phyloP scores from a whole-genome alignment of 2,888 invertebrate genomes.

The Caenorhabditis auriculariae region DNA sequence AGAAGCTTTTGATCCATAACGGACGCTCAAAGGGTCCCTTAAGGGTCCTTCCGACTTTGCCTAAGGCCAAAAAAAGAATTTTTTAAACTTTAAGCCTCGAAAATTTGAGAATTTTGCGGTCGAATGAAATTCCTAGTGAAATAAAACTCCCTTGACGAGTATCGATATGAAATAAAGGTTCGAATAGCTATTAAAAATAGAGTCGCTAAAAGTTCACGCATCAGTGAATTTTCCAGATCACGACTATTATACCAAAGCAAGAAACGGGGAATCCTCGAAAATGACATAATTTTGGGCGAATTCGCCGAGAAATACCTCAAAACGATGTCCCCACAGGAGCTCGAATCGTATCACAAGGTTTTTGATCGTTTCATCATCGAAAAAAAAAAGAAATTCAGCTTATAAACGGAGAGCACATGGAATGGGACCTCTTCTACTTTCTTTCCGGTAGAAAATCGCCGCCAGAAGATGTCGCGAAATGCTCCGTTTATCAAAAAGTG shows the following conservation, averaged over 20 bases:
- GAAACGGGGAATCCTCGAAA: conserved; percentile 63
- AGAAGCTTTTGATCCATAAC: no score
- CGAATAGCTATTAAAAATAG: no score
- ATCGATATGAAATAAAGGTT: no score
- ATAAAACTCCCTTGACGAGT: no score
- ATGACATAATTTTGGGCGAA: conserved; percentile 62
- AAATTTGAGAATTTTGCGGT: no score
- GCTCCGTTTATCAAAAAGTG: conserved; percentile 42
- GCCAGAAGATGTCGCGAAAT: conserved; percentile 37
- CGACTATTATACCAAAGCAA: conserved; percentile 55
- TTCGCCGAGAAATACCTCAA: conserved; percentile 55
- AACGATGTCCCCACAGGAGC: conserved; percentile 35
- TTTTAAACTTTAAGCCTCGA: no score
- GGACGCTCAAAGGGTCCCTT: no score
- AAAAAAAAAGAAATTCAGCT: conserved; percentile 15
- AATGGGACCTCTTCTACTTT: conserved; percentile 63
- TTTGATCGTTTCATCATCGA: not conserved
- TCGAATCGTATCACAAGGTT: conserved; percentile 55
- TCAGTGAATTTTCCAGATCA: conserved; percentile 44
- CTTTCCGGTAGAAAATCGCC: conserved; percentile 48
- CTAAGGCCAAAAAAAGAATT: no score
- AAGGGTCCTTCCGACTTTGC: no score
- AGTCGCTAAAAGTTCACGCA: no score
- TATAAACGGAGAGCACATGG: conserved; percentile 62
- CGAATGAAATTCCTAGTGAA: no score